Conservation (phyloP, 2,797 vertebrate genomes). For the Periophthalmus magnuspinnatus region DNA sequence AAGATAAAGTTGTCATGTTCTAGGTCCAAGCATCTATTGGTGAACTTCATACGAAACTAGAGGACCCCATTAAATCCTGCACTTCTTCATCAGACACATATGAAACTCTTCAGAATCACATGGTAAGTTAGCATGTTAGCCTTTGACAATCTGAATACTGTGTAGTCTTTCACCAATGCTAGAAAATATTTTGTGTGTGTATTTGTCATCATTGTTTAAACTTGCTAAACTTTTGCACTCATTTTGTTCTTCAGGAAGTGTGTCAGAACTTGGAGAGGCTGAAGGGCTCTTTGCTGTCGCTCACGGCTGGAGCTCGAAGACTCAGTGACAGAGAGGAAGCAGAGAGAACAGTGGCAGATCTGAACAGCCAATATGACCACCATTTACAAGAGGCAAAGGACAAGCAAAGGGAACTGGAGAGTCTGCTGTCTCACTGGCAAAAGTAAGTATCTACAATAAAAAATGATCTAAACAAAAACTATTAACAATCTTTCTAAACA, state of each 20-base stretch:
- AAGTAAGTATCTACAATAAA: slow-evolving; percentile 68
- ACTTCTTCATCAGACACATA: slow-evolving; percentile 88
- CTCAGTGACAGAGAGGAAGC: slow-evolving; percentile 78
- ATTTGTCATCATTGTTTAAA: background rate
- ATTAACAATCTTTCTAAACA: slow-evolving; percentile 1
- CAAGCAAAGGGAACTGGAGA: slow-evolving; percentile 83
- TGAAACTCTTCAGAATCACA: slow-evolving; percentile 85
- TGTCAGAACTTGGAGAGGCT: slow-evolving; percentile 85
- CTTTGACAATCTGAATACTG: background rate
- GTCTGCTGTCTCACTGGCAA: slow-evolving; percentile 86
- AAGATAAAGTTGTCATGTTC: slow-evolving; percentile 21
- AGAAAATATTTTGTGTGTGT: background rate
- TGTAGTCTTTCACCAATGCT: too few species aligned
- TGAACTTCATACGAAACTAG: slow-evolving; percentile 79
- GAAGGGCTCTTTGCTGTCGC: slow-evolving; percentile 74
- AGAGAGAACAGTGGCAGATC: slow-evolving; percentile 64
- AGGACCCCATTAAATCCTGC: slow-evolving; percentile 80
- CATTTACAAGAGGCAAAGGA: slow-evolving; percentile 75
- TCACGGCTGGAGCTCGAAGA: slow-evolving; percentile 81
- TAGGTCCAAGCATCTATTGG: slow-evolving; percentile 80
- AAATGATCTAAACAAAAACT: background rate
- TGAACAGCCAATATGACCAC: slow-evolving; percentile 79
- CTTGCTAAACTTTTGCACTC: background rate
- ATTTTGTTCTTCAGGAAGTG: slow-evolving; percentile 79
- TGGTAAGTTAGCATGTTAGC: slow-evolving; percentile 69